These are phyloP conservation scores for Lycophotia porphyrea DNA, from an alignment of 2,888 invertebrate genomes.

Conservation along the genomic window DNA sequence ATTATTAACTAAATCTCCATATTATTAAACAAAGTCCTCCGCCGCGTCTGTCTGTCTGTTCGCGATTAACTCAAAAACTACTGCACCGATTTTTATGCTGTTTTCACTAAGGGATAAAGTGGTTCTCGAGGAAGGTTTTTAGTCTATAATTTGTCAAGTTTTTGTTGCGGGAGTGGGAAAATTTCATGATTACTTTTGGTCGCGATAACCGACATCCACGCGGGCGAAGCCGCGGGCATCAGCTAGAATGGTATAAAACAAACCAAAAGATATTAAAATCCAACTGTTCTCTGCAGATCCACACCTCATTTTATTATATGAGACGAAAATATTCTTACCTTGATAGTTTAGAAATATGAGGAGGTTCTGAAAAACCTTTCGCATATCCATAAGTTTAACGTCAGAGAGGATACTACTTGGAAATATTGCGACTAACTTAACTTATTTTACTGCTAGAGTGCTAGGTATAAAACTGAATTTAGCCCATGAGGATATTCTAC, in stretches of 20 bases:
- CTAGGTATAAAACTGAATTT: conserved; percentile 13
- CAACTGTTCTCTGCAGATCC: background rate
- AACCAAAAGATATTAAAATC: background rate
- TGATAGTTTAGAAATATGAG: background rate
- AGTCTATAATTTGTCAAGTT: too few relatives aligned
- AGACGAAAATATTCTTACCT: background rate
- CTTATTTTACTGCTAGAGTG: background rate
- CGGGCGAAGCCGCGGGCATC: too few relatives aligned
- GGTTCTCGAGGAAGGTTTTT: too few relatives aligned
- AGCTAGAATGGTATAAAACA: background rate
- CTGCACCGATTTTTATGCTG: too few relatives aligned
- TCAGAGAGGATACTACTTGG: background rate
- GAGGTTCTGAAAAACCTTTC: background rate
- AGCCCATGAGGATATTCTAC: background rate
- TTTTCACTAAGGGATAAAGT: too few relatives aligned
- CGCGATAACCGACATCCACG: too few relatives aligned
- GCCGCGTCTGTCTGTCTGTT: too few relatives aligned
- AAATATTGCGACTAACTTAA: background rate
- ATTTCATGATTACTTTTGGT: too few relatives aligned
- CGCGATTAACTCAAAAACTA: too few relatives aligned
- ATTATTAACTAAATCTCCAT: too few relatives aligned
- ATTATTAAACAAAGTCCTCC: too few relatives aligned
- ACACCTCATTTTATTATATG: background rate
- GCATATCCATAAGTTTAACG: background rate
- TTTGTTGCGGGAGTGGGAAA: too few relatives aligned